Evolutionary conservation across 2,888 invertebrate species (phyloP).

Genomic region (Serrognathus titanus): DNA sequence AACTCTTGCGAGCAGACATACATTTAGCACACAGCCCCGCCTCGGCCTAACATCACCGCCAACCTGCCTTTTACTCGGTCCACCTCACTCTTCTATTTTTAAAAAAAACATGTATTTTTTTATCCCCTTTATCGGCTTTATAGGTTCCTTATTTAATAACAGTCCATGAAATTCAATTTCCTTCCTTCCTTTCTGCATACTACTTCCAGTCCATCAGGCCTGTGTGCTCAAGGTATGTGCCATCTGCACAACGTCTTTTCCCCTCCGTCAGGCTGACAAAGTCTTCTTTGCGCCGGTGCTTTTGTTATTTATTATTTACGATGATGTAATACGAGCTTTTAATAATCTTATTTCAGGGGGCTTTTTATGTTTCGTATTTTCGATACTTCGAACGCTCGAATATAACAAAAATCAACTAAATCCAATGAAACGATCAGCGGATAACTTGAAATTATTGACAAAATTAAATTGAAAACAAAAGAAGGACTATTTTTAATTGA

Average conservation of each 20-base stretch:
- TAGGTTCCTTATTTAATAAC: conserved; percentile 6
- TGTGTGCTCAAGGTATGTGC: conserved; percentile 30
- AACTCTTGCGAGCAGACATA: conserved; percentile 83
- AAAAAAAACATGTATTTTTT: conserved; percentile 22
- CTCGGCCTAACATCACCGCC: conserved; percentile 43
- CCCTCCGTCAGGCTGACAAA: no score
- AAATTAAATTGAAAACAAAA: no score
- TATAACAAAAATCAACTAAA: no score
- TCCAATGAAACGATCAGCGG: no score
- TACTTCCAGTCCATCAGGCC: conserved; percentile 15
- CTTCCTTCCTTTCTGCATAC: conserved; percentile 6
- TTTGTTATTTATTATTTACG: no score
- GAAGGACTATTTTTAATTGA: no score
- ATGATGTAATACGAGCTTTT: no score
- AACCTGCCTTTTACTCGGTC: conserved; percentile 47
- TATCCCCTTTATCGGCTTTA: conserved; percentile 4
- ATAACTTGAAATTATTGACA: no score
- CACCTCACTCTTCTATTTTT: conserved; percentile 49
- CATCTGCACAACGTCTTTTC: conserved; percentile 5
- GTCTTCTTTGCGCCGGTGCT: no score
- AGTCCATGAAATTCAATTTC: conserved; percentile 12
- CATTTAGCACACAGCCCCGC: conserved; percentile 63
- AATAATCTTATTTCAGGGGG: no score
- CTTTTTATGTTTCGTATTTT: no score
- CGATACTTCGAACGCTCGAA: no score